A percentile compares a stretch with the other conserved stretches of the same genome.
Evolutionary conservation across 2,113 vertebrate species (phyloP).

Genomic region (Electrona antarctica): DNA sequence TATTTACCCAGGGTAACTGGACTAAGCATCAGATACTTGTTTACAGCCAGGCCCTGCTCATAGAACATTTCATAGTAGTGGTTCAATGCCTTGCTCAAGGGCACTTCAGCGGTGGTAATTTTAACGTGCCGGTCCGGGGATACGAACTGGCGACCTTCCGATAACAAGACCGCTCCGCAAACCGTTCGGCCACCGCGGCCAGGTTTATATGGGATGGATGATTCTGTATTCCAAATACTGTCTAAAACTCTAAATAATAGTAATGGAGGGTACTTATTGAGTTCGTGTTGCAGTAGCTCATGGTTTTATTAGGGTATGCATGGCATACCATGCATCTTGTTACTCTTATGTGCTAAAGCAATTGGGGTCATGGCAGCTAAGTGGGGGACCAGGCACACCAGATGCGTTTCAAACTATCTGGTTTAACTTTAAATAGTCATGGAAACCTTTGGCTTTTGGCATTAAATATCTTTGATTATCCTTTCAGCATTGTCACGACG

Average conservation of each 20-base stretch:
- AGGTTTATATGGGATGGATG: no score
- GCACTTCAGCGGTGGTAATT: no score
- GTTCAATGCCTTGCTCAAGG: no score
- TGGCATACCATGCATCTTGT: slow-evolving; percentile 8
- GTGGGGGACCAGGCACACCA: neutral
- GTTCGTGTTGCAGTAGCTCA: slow-evolving; percentile 25
- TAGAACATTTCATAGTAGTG: no score
- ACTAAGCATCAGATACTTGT: no score
- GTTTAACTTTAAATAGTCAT: slow-evolving; percentile 12
- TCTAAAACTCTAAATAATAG: slow-evolving; percentile 3
- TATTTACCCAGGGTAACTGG: no score
- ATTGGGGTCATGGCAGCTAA: slow-evolving; percentile 36
- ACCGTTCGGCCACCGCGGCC: no score
- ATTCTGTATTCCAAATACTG: neutral
- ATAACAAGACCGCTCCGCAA: no score
- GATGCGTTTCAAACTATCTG: neutral
- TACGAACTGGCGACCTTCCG: no score
- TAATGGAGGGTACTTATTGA: slow-evolving; percentile 19
- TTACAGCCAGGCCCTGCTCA: no score
- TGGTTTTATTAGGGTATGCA: slow-evolving; percentile 24
- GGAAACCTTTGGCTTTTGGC: neutral
- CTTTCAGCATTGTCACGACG: neutral
- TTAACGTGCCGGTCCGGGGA: no score
- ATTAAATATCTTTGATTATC: neutral
- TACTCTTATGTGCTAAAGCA: slow-evolving; percentile 54